Evolutionary conservation across 2,113 vertebrate species (phyloP), one percentile per base, ranked within the genome.

Genomic region (Malurus melanocephalus): DNA sequence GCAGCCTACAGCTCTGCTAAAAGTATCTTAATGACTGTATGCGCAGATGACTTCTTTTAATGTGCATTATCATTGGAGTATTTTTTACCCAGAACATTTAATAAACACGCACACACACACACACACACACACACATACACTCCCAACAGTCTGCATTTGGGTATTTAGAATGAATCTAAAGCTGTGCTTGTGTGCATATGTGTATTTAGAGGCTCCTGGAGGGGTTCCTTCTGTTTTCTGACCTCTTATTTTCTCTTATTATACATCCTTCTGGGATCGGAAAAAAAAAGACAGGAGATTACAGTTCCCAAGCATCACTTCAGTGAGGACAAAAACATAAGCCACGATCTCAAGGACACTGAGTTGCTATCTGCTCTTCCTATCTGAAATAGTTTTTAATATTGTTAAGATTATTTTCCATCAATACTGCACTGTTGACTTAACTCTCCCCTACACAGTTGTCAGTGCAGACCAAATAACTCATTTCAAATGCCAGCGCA

Each of bases 391-490:
- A 0, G 3, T 18, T 76, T 88, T 84, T 23, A 65, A 66, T 42
- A 81, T 67, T 62, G 45, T 64, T 88, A 75, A 59, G 53, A 16
- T 91, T 85, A 26, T 94, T 92, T 92, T 65, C 35, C 35, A 74
- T 85, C 80, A 85, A 5, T 59, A 66, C 7, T 28, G 5, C 15
- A 16, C 35, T 64, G 27, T 73, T 94, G 33, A 62, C 21, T 90
- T 94, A 79, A 73, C 16, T 5, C 8, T 90, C 40, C 30, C 46
- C 46, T 52, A 32, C 38, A 85, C 35, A 80, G 55, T 73, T 76
- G 69, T 66, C 84, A 80, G 12, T 32, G 62, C 16, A 52, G 38
- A 62, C 45, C 2, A 4, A 84, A 85, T 78, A 85, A 89, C 18
- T 64, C 7, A 48, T 85, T 83, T 92, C 49, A 83, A 95, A 92